These are phyloP conservation scores for Diplodus puntazzo DNA, from an alignment of 2,797 vertebrate species.

Conservation along the genomic window DNA sequence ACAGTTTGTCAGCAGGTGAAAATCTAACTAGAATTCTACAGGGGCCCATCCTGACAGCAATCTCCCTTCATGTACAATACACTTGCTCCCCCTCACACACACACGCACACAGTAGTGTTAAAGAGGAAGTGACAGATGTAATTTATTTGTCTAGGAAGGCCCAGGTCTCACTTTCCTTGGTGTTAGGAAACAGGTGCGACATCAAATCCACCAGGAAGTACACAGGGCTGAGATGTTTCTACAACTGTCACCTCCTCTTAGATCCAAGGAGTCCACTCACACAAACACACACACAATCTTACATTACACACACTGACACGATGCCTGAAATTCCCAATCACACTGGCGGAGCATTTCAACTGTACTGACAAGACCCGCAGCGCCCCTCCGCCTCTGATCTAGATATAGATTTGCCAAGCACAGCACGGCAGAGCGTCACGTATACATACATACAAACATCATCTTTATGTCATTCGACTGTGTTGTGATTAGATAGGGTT, in stretches of 20 bases:
- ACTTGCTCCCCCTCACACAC: slow-evolving; percentile 9
- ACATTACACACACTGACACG: not conserved
- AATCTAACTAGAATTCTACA: slow-evolving; percentile 64
- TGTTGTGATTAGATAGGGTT: slow-evolving; percentile 58
- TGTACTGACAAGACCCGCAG: slow-evolving; percentile 9
- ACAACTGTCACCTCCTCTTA: slow-evolving; percentile 41
- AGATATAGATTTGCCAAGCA: slow-evolving; percentile 60
- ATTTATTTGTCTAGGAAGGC: slow-evolving; percentile 28
- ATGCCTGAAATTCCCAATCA: not conserved
- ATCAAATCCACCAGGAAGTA: slow-evolving; percentile 43
- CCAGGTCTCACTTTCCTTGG: slow-evolving; percentile 26
- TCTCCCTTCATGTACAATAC: slow-evolving; percentile 35
- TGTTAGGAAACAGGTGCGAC: slow-evolving; percentile 35
- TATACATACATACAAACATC: slow-evolving; percentile 54
- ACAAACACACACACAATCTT: not conserved
- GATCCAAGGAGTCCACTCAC: not conserved
- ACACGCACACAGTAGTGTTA: slow-evolving; percentile 12
- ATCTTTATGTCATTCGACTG: slow-evolving; percentile 44
- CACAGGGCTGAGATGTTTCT: slow-evolving; percentile 17
- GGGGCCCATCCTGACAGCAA: slow-evolving; percentile 47
- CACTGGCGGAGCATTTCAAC: slow-evolving; percentile 21
- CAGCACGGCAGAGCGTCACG: slow-evolving; percentile 69
- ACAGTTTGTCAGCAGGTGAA: slow-evolving; percentile 63
- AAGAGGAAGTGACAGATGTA: slow-evolving; percentile 38
- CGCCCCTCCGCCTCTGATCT: slow-evolving; percentile 30